Conservation (phyloP, 2,113 vertebrate species). For the Pampusana beccarii region DNA sequence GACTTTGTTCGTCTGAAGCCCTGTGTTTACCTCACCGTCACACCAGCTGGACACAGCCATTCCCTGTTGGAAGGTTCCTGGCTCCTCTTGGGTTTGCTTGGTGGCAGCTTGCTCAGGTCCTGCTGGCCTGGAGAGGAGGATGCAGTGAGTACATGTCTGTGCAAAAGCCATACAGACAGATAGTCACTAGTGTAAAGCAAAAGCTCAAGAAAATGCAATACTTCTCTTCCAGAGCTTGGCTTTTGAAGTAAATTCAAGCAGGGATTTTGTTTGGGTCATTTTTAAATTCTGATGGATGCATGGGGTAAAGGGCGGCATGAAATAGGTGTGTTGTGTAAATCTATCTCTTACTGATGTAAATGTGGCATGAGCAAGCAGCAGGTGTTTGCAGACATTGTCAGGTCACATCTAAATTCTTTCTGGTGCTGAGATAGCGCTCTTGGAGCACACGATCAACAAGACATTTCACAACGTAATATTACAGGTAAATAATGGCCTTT, state of each 20-base stretch:
- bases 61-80: background rate
- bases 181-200: background rate
- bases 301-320: accelerated
- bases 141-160: accelerated
- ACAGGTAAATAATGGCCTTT: background rate
- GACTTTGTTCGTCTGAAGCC: background rate
- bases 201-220: background rate
- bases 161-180: background rate
- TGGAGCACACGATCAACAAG: background rate
- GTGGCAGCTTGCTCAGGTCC: background rate
- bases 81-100: background rate
- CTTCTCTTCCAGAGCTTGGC: background rate
- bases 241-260: background rate
- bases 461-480: background rate
- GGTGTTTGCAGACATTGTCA: background rate
- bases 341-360: background rate
- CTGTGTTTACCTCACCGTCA: background rate
- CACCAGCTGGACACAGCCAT: background rate
- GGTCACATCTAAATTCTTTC: background rate
- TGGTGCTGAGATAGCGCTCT: background rate
- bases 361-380: background rate
- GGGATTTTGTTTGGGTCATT: background rate
- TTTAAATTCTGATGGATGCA: background rate
- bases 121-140: background rate
- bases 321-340: background rate